Conservation (phyloP, 2,888 invertebrate species). For the Sympetrum striolatum region DNA sequence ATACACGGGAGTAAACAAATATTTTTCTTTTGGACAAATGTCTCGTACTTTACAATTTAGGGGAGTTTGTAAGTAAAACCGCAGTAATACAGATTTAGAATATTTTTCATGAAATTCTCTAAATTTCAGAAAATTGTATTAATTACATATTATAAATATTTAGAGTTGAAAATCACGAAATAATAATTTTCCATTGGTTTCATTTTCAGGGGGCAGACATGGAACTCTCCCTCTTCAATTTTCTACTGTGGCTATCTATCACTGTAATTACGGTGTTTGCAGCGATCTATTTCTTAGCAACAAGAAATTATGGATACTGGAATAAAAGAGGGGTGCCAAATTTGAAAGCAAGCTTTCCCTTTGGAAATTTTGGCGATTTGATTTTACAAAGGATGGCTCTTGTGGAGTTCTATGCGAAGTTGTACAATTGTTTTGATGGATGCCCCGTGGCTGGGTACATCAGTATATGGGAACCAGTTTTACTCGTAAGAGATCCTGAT, state of each 20-base stretch:
- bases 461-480: slow-evolving; percentile 50
- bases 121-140: too few species aligned
- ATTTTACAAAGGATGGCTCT: neutral
- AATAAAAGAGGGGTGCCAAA: neutral
- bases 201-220: neutral
- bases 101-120: too few species aligned
- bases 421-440: slow-evolving; percentile 51
- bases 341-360: neutral
- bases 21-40: too few species aligned
- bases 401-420: neutral
- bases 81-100: too few species aligned
- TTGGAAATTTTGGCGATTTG: neutral
- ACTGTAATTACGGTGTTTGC: neutral
- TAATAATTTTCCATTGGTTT: neutral
- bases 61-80: too few species aligned
- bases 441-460: slow-evolving; percentile 57
- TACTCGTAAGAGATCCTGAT: slow-evolving; percentile 49
- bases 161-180: too few species aligned
- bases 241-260: neutral
- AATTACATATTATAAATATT: too few species aligned
- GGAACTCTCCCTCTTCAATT: neutral
- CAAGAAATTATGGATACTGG: slow-evolving; percentile 30
- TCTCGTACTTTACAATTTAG: too few species aligned
- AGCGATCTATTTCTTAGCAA: neutral
- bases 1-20: too few species aligned